A percentile compares a stretch with the other conserved stretches of the same genome.
These are phyloP conservation scores for Macquaria australasica DNA, from an alignment of 2,113 vertebrate genomes.

Conservation along the genomic window DNA sequence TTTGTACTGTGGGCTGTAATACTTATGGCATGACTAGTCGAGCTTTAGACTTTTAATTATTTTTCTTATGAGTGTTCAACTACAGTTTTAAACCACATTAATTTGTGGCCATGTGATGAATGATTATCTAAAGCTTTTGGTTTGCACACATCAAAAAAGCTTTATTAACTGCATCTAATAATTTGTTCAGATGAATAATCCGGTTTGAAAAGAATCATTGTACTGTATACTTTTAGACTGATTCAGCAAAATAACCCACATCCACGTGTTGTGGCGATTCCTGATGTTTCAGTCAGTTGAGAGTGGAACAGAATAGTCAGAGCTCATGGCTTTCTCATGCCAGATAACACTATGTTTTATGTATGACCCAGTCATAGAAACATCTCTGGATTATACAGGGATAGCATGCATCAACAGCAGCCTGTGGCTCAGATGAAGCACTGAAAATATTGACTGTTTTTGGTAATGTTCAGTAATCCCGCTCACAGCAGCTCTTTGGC, in stretches of 20 bases:
- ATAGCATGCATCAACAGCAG: constrained; percentile 41
- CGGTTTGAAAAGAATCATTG: neutral
- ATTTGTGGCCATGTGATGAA: constrained; percentile 16
- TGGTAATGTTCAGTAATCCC: constrained; percentile 61
- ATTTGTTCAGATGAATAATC: neutral
- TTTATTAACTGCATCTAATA: neutral
- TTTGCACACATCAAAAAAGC: neutral
- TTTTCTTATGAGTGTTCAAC: constrained; percentile 4
- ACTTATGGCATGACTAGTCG: neutral
- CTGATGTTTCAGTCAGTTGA: constrained; percentile 31
- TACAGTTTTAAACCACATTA: neutral
- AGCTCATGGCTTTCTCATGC: constrained; percentile 30
- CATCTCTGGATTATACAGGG: constrained; percentile 47
- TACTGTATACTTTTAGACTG: neutral
- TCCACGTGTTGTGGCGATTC: neutral
- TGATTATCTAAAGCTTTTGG: neutral
- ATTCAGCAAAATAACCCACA: constrained; percentile 1
- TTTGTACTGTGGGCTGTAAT: neutral
- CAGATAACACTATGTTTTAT: constrained; percentile 36
- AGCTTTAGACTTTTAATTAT: neutral
- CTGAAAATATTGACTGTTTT: constrained; percentile 59
- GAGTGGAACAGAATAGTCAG: constrained; percentile 13
- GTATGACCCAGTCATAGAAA: constrained; percentile 46
- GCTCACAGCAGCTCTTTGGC: constrained; percentile 32
- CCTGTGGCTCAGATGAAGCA: constrained; percentile 44